These are phyloP conservation scores for Gambelia wislizenii DNA, from an alignment of 2,797 vertebrate genomes.

Conservation along the genomic window DNA sequence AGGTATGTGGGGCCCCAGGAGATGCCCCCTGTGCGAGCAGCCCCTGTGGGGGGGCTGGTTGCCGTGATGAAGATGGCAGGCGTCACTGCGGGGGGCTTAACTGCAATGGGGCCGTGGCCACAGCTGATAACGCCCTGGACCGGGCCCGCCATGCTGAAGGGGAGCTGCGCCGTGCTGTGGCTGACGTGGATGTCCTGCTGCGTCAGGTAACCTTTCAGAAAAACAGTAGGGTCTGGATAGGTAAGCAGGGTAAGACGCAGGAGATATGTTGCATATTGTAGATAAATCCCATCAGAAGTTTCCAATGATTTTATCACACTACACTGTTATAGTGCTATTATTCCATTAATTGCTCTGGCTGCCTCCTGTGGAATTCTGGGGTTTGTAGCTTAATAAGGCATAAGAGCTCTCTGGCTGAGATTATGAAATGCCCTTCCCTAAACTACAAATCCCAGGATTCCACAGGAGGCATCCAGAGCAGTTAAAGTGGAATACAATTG, in stretches of 20 bases:
- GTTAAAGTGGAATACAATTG: too few species aligned
- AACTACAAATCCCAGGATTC: too few species aligned
- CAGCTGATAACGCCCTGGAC: slow-evolving; percentile 87
- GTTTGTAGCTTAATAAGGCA: too few species aligned
- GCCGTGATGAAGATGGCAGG: slow-evolving; percentile 91
- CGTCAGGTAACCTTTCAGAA: slow-evolving; percentile 77
- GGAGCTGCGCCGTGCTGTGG: slow-evolving; percentile 87
- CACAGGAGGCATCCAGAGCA: too few species aligned
- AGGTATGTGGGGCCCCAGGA: slow-evolving; percentile 90
- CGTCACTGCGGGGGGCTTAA: slow-evolving; percentile 92
- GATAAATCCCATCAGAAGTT: neutral
- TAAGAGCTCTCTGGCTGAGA: too few species aligned
- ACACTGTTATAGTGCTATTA: too few species aligned
- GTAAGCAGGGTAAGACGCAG: too few species aligned
- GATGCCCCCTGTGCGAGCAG: slow-evolving; percentile 89
- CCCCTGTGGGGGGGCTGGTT: slow-evolving; percentile 93
- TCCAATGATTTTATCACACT: too few species aligned
- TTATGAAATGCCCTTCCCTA: too few species aligned
- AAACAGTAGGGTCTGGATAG: neutral
- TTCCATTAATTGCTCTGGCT: too few species aligned
- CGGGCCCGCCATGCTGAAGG: slow-evolving; percentile 90
- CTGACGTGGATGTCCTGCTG: slow-evolving; percentile 87
- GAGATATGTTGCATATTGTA: neutral
- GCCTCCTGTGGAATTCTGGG: too few species aligned
- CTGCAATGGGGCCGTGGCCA: slow-evolving; percentile 88